phyloP scores from a whole-genome alignment of 2,797 vertebrate genomes.

The Leucoraja ocellata region DNA sequence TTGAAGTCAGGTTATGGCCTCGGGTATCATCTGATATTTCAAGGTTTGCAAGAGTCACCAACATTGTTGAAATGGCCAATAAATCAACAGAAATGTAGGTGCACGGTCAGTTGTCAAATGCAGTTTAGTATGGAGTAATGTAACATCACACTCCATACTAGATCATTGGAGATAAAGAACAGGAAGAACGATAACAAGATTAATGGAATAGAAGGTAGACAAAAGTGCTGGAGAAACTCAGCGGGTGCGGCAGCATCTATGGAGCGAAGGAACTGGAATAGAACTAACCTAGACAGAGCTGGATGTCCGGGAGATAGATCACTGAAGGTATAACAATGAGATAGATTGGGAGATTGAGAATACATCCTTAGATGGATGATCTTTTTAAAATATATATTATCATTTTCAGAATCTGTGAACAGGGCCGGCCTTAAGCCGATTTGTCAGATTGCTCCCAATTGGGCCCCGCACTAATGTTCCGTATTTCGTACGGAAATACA shows the following conservation, averaged over 20 bases:
- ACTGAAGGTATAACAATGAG: not conserved
- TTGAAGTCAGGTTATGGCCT: no score
- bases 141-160: not conserved
- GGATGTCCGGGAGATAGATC: not conserved
- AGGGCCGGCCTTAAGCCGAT: no score
- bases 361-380: no score
- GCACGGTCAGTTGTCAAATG: not conserved
- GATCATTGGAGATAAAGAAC: not conserved
- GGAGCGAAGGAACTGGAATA: not conserved
- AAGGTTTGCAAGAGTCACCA: not conserved
- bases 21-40: not conserved
- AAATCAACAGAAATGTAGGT: not conserved
- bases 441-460: no score
- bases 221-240: no score
- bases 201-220: not conserved
- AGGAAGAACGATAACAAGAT: not conserved
- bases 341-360: no score
- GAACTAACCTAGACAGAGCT: not conserved
- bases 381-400: not conserved
- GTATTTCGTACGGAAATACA: no score
- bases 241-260: no score
- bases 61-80: not conserved
- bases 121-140: not conserved
- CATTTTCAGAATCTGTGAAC: not conserved
- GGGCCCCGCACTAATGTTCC: no score